These are phyloP conservation scores for Amblyopsis hoosieri DNA, from an alignment of 2,797 vertebrate genomes.

Conservation along the genomic window DNA sequence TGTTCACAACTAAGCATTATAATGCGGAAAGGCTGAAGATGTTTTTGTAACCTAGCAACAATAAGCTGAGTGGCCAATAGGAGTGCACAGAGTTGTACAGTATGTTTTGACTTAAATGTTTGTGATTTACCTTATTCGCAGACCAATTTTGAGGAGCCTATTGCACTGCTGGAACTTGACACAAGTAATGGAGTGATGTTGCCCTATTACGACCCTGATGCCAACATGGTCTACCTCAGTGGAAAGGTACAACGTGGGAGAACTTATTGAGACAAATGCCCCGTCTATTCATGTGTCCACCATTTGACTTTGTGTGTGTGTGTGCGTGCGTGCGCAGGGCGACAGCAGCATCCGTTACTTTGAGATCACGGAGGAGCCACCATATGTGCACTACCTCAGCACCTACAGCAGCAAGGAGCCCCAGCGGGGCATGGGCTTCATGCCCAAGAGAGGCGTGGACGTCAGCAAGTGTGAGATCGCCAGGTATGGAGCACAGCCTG, in stretches of 20 bases:
- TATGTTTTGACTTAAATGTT: too few species aligned
- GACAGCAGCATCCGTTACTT: slow-evolving; percentile 98
- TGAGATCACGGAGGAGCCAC: slow-evolving; percentile 92
- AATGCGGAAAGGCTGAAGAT: too few species aligned
- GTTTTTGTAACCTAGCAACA: too few species aligned
- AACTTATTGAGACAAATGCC: not conserved
- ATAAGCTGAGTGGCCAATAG: too few species aligned
- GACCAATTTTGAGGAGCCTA: slow-evolving; percentile 96
- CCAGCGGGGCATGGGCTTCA: slow-evolving; percentile 96
- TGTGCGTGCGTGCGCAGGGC: slow-evolving; percentile 75
- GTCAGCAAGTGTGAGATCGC: slow-evolving; percentile 98
- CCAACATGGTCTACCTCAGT: slow-evolving; percentile 93
- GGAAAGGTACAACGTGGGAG: slow-evolving; percentile 84
- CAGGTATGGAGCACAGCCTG: slow-evolving; percentile 72
- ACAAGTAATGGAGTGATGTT: slow-evolving; percentile 96
- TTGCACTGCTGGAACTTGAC: slow-evolving; percentile 95
- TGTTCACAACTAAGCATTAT: too few species aligned
- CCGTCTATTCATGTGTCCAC: not conserved
- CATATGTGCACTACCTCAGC: slow-evolving; percentile 95
- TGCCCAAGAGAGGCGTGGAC: slow-evolving; percentile 95
- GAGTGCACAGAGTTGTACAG: too few species aligned
- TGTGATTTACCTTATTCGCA: slow-evolving; percentile 47
- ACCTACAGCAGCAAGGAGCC: slow-evolving; percentile 98
- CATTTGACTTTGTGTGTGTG: slow-evolving; percentile 3
- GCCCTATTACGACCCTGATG: slow-evolving; percentile 93